A percentile compares a stretch with the other conserved stretches of the same genome.
These are phyloP conservation scores for Heterochromis multidens DNA, from an alignment of 2,113 vertebrate genomes.

Conservation along the genomic window DNA sequence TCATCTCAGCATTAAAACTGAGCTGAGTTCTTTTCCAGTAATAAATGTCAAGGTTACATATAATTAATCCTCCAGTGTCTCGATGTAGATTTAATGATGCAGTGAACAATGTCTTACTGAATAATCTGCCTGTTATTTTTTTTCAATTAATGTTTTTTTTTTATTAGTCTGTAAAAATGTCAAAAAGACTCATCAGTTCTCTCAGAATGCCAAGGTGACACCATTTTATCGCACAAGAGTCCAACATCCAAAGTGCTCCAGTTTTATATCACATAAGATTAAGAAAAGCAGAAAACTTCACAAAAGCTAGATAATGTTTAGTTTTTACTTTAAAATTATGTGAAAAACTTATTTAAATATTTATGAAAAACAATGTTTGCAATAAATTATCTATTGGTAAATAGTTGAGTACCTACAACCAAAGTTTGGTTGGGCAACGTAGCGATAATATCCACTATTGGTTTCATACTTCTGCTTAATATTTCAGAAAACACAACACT, in stretches of 20 bases:
- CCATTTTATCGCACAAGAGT: not conserved
- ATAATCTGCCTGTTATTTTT: not conserved
- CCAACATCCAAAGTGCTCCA: not conserved
- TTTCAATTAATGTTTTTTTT: not conserved
- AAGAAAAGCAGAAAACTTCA: not conserved
- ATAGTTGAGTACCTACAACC: rapidly evolving
- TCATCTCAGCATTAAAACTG: not conserved
- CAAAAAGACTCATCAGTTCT: not conserved
- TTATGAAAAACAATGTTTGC: not conserved
- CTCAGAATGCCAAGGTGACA: not conserved
- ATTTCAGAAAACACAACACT: rapidly evolving
- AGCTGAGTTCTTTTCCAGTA: not conserved
- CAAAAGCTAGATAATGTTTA: not conserved
- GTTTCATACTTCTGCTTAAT: not conserved
- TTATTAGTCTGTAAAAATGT: not conserved
- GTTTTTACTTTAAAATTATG: not conserved
- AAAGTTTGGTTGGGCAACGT: not conserved
- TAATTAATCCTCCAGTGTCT: not conserved
- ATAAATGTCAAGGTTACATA: not conserved
- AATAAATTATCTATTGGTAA: not conserved
- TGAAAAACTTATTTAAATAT: too few relatives aligned
- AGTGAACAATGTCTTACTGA: not conserved
- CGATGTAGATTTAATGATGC: not conserved
- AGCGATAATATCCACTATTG: rapidly evolving
- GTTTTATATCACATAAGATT: not conserved